Evolutionary conservation across 2,888 invertebrate species (phyloP).

Genomic region (Quadroppia sp.): DNA sequence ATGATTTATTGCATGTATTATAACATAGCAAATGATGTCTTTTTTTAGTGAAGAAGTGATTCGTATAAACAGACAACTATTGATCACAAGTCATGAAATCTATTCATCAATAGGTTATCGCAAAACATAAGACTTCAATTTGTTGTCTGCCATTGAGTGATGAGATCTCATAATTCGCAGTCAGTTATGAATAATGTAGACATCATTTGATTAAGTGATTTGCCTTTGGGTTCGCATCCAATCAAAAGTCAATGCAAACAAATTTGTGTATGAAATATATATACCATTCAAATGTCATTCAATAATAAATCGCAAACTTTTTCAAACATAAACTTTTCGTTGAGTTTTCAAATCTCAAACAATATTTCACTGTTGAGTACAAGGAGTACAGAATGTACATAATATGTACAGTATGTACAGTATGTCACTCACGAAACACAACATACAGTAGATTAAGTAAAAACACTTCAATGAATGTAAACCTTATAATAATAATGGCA

Average conservation of each 20-base stretch:
- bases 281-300: neutral
- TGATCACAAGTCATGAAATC: neutral
- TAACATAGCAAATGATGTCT: neutral
- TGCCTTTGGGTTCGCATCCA: neutral
- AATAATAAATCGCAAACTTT: neutral
- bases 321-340: neutral
- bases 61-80: neutral
- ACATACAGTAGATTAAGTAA: too few species aligned
- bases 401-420: too few species aligned
- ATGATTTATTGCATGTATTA: too few species aligned
- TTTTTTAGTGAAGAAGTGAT: neutral
- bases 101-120: neutral
- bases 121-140: neutral
- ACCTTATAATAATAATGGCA: too few species aligned
- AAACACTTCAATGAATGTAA: too few species aligned
- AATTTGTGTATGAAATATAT: neutral
- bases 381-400: too few species aligned
- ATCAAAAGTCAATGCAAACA: neutral
- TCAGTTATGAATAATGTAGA: constrained; percentile 22
- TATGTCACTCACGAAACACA: too few species aligned
- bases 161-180: neutral
- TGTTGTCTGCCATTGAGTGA: neutral
- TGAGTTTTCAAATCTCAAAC: neutral
- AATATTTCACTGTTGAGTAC: too few species aligned
- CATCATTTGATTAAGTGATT: constrained; percentile 15